Evolutionary conservation across 1,140 invertebrate species (phyloP).

Genomic region (Ridgeia piscesae): DNA sequence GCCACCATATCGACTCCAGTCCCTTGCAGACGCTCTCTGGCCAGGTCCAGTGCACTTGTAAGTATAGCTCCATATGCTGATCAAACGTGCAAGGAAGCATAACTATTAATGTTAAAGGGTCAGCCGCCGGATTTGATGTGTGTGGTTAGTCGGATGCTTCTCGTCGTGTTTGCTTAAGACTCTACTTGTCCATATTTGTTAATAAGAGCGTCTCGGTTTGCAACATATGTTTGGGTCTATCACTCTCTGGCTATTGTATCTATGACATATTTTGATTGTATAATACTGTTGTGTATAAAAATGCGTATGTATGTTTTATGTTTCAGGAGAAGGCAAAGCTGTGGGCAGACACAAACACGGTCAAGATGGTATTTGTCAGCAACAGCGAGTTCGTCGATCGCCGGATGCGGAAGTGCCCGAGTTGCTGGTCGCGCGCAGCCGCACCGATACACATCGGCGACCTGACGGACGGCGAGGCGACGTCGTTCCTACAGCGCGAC

Average conservation of each 20-base stretch:
- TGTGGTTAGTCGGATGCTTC: no score
- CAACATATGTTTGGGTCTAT: no score
- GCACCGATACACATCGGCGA: constrained; percentile 25
- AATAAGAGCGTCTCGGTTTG: neutral
- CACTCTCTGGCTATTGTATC: no score
- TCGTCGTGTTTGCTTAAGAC: neutral
- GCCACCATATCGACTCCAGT: no score
- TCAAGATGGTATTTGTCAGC: constrained; percentile 30
- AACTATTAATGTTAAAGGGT: no score
- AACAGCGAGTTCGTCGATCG: constrained; percentile 11
- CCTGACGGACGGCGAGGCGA: constrained; percentile 22
- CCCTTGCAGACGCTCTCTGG: no score
- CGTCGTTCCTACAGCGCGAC: constrained; percentile 22
- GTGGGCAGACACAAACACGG: constrained; percentile 31
- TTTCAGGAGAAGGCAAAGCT: constrained; percentile 32
- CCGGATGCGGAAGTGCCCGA: constrained; percentile 9
- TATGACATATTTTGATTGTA: neutral
- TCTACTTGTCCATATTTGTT: neutral
- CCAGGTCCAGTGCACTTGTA: no score
- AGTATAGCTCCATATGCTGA: no score
- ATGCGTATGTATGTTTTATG: no score
- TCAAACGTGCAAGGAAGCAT: no score
- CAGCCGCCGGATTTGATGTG: no score
- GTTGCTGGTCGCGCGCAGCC: constrained; percentile 29
- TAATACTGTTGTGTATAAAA: neutral